Evolutionary conservation across 37 sponge, comb jelly and placozoan genomes (phyloP).

Genomic region (Halisarca cf. caerulea): DNA sequence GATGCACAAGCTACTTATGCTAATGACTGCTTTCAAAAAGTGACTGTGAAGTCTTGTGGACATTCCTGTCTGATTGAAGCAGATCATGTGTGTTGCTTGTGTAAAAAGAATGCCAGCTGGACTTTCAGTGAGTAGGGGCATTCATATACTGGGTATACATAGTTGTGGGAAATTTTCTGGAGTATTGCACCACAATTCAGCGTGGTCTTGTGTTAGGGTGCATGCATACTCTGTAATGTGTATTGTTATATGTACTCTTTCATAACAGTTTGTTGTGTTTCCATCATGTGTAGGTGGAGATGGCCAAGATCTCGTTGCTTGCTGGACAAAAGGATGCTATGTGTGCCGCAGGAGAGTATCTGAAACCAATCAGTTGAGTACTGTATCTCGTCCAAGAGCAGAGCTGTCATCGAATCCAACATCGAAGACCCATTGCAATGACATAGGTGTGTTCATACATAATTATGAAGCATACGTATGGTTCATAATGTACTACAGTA

Average conservation of each 20-base stretch:
- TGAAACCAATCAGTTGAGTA: conserved; percentile 5
- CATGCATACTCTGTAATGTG: too few relatives aligned
- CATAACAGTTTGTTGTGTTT: too few relatives aligned
- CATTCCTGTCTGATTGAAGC: neutral
- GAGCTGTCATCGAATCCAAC: too few relatives aligned
- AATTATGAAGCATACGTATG: too few relatives aligned
- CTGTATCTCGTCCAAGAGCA: conserved; percentile 8
- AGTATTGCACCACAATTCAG: neutral
- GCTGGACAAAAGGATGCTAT: conserved; percentile 10
- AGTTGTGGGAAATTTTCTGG: neutral
- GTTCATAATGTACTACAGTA: too few relatives aligned
- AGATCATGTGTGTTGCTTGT: conserved; percentile 2
- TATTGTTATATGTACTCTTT: too few relatives aligned
- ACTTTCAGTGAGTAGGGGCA: conserved; percentile 10
- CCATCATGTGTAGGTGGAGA: neutral
- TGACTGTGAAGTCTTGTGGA: neutral
- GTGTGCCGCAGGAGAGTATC: neutral
- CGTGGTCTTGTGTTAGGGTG: too few relatives aligned
- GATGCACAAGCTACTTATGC: neutral
- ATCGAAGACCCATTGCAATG: too few relatives aligned
- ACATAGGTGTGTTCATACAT: too few relatives aligned
- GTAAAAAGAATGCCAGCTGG: conserved; percentile 26
- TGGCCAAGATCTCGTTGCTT: neutral
- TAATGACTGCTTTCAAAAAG: neutral
- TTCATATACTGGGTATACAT: neutral